Conservation (phyloP, 2,888 invertebrate genomes). For the Heliconius erato region DNA sequence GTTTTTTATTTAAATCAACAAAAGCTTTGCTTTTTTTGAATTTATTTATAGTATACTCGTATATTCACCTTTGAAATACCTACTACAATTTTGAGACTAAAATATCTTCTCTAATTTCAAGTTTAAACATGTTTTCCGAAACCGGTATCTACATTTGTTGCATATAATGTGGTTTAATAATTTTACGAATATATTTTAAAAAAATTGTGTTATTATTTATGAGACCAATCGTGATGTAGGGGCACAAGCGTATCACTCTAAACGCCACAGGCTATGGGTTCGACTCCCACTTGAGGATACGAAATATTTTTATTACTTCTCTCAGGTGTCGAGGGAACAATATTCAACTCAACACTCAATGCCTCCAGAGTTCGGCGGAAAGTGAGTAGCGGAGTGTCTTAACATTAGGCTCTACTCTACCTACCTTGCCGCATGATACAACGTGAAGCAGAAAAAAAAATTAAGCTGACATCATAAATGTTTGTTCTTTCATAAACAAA, state of each 20-base stretch:
- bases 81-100: neutral
- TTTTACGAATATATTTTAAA: neutral
- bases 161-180: neutral
- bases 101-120: neutral
- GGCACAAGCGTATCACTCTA: too few species aligned
- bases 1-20: slow-evolving; percentile 46
- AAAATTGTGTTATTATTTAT: neutral
- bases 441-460: too few species aligned
- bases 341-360: too few species aligned
- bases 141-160: neutral
- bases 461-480: neutral
- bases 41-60: neutral
- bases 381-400: too few species aligned
- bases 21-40: neutral
- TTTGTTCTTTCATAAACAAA: neutral
- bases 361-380: too few species aligned
- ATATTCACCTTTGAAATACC: neutral
- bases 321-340: too few species aligned
- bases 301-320: too few species aligned
- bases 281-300: too few species aligned
- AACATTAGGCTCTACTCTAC: too few species aligned
- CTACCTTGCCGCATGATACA: too few species aligned
- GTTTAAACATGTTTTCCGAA: neutral
- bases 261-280: too few species aligned
- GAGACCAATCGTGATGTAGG: too few species aligned